Evolutionary conservation across 2,113 vertebrate species (phyloP), one percentile per base, ranked within the genome.

Genomic region (Vireo altiloquus): DNA sequence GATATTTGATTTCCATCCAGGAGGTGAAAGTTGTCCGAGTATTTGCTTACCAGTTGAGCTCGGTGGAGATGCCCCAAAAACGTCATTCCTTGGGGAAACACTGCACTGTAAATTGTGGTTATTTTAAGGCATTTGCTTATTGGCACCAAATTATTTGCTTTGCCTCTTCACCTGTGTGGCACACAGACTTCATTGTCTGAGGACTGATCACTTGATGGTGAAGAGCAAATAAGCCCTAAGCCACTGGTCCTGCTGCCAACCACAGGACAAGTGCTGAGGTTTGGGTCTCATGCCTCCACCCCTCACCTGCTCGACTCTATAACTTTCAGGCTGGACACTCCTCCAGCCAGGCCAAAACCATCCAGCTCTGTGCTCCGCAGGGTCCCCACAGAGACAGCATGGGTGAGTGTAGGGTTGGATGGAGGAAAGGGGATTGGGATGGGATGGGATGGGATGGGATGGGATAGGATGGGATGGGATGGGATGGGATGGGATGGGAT

Each of bases 131-230:
- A 33, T 49, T 80, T 2, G 2, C 68, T 83, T 47, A 44, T 40
- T 63, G 56, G 72, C 72, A 81, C 35, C 3, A 11, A 77, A 59
- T 83, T 97, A 83, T 97, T 97, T 97, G 82, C 82, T 95, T 94
- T 93, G 54, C 76, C 60, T 71, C 89, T 96, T 89, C 89, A 97
- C 23, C 19, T 59, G 53, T 13, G 47, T 33, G 64, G 44, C 77
- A 47, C 65, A 56, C 33, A 47, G 92, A 24, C 56, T 42, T n/a
- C 60, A 18, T 52, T 74, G 46, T 21, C 71, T 18, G 25, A 89
- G 82, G 71, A 54, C 88, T 17, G 37, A 23, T 65, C 80, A 87
- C 89, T 90, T 75, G 33, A 92, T 3, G 47, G 28, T 61, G 68
- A 69, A 97, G 82, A 95, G 86, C 91, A 97, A 94, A 95, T 52